Conservation (phyloP, 2,888 invertebrate genomes). For the Coleophora deauratella region DNA sequence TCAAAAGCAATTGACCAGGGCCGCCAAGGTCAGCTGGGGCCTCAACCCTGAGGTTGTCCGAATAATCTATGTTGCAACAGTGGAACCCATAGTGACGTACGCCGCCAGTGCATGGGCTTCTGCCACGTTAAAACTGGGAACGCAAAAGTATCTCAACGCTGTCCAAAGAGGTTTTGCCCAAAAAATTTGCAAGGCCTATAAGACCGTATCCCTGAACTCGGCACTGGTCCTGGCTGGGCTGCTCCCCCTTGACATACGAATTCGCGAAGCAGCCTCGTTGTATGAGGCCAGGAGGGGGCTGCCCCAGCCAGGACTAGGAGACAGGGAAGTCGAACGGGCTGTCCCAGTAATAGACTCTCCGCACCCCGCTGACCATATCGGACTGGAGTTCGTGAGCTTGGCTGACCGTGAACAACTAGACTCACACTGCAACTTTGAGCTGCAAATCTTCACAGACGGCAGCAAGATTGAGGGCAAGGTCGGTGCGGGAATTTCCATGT, state of each 20-base stretch:
- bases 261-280: background rate
- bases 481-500: conserved; percentile 4
- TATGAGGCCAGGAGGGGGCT: background rate
- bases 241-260: conserved; percentile 10
- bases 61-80: background rate
- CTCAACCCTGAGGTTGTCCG: background rate
- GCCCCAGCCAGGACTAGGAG: background rate
- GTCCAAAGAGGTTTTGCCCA: conserved; percentile 2
- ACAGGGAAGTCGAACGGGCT: background rate
- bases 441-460: background rate
- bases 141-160: background rate
- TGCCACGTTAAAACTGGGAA: background rate
- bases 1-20: conserved; percentile 5
- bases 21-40: conserved; percentile 7
- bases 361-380: background rate
- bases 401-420: background rate
- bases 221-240: conserved; percentile 9
- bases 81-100: background rate
- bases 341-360: too few species aligned
- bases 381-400: background rate
- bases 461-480: background rate
- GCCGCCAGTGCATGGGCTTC: background rate
- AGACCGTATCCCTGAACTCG: conserved; percentile 6
- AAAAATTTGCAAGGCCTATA: conserved; percentile 1
- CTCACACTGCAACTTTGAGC: background rate